These are phyloP conservation scores for Halcyon badia DNA, from an alignment of 2,797 vertebrate species.

Conservation along the genomic window DNA sequence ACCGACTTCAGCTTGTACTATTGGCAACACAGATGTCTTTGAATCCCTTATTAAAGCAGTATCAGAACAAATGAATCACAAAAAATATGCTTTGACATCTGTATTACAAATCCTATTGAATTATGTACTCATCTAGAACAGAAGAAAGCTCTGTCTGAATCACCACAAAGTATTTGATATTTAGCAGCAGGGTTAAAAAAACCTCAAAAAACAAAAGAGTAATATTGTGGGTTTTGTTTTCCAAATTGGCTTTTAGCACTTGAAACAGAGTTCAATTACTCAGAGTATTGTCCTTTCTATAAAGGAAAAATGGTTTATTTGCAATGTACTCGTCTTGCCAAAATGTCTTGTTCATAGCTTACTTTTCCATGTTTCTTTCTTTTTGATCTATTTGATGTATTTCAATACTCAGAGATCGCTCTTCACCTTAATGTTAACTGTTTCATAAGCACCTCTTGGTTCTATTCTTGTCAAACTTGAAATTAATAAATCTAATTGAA, in stretches of 20 bases:
- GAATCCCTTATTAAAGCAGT: not conserved
- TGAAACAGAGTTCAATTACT: not conserved
- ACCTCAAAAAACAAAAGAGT: not conserved
- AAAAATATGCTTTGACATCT: conserved; percentile 29
- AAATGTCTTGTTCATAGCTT: not conserved
- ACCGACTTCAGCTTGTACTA: not conserved
- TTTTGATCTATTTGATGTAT: not conserved
- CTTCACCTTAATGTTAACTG: not conserved
- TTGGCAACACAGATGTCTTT: not conserved
- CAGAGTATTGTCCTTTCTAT: not conserved
- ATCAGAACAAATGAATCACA: not conserved
- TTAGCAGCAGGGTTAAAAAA: not conserved
- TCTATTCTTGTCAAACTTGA: conserved; percentile 12
- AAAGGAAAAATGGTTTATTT: conserved; percentile 15
- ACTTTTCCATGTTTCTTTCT: not conserved
- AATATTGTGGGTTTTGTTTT: not conserved
- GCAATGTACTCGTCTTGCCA: not conserved
- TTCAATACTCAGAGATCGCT: not conserved
- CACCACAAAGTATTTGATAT: not conserved
- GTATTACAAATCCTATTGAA: not conserved
- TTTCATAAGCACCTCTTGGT: not conserved
- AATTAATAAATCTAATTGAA: conserved; percentile 33
- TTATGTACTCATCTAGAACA: not conserved
- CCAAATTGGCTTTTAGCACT: not conserved
- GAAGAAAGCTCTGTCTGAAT: not conserved